A percentile compares a stretch with the other conserved stretches of the same genome.
phyloP scores from a whole-genome alignment of 2,797 vertebrate genomes.

The Falco columbarius region DNA sequence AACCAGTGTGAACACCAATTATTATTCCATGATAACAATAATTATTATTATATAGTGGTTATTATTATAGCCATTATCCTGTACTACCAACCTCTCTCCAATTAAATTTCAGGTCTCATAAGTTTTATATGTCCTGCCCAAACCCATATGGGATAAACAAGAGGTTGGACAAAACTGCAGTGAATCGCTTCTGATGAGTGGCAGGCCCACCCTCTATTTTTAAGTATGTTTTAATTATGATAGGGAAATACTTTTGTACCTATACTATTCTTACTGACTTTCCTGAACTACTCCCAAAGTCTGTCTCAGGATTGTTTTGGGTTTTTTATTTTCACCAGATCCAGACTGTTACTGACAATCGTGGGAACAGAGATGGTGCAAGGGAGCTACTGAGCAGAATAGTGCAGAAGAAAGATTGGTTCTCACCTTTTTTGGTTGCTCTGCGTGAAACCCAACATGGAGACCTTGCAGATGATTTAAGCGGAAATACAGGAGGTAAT shows the following conservation, averaged over 20 bases:
- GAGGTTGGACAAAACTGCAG: not conserved
- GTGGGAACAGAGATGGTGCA: constrained; percentile 76
- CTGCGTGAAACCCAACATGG: constrained; percentile 69
- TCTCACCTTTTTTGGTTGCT: constrained; percentile 81
- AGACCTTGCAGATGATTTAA: constrained; percentile 73
- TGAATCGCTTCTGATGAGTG: not conserved
- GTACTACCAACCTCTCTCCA: not conserved
- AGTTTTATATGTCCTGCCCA: not conserved
- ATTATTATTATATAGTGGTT: not conserved
- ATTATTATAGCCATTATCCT: not conserved
- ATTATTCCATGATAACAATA: not conserved
- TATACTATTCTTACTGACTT: not conserved
- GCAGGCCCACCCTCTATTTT: not conserved
- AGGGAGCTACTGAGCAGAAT: constrained; percentile 84
- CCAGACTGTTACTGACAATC: constrained; percentile 18
- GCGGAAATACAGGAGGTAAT: constrained; percentile 69
- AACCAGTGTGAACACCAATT: not conserved
- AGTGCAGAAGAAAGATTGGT: constrained; percentile 86
- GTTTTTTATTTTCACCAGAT: constrained; percentile 77
- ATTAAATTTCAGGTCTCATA: not conserved
- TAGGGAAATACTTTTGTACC: not conserved
- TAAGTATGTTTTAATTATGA: not conserved
- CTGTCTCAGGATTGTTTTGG: not conserved
- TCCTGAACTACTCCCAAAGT: not conserved
- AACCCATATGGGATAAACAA: not conserved